Percentiles rank a stretch among this genome's conserved stretches.
phyloP scores from a whole-genome alignment of 1,140 invertebrate genomes.

The Drosophila elegans region DNA sequence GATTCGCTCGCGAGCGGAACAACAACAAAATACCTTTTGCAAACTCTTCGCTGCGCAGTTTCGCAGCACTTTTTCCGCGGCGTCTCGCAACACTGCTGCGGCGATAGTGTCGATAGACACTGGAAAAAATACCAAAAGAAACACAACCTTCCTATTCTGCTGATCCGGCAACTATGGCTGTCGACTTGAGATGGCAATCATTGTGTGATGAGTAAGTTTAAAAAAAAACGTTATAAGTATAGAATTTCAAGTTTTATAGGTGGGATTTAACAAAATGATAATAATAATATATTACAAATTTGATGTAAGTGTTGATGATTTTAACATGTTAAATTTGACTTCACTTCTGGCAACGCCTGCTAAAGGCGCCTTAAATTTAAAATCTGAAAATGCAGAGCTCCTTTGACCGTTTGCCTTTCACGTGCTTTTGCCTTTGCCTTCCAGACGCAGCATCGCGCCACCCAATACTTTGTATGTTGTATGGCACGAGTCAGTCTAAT shows the following conservation, averaged over 20 bases:
- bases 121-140: background rate
- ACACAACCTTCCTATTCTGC: background rate
- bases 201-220: no score
- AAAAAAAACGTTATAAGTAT: no score
- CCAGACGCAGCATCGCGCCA: slow-evolving; percentile 23
- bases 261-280: no score
- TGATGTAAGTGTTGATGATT: no score
- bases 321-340: no score
- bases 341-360: slow-evolving; percentile 4
- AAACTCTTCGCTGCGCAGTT: slow-evolving; percentile 2
- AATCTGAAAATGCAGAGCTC: background rate
- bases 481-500: slow-evolving; percentile 11
- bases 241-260: no score
- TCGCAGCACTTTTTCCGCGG: background rate
- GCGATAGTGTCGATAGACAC: background rate
- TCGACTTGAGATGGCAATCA: background rate
- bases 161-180: background rate
- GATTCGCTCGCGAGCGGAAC: background rate
- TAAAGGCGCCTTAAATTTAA: background rate
- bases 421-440: slow-evolving; percentile 12
- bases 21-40: slow-evolving; percentile 8
- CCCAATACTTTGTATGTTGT: background rate
- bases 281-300: no score
- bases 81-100: background rate
- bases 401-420: slow-evolving; percentile 12